A percentile compares a stretch with the other conserved stretches of the same genome.
phyloP scores from a whole-genome alignment of 2,888 invertebrate species.

The Xestoiulus laeticollis region DNA sequence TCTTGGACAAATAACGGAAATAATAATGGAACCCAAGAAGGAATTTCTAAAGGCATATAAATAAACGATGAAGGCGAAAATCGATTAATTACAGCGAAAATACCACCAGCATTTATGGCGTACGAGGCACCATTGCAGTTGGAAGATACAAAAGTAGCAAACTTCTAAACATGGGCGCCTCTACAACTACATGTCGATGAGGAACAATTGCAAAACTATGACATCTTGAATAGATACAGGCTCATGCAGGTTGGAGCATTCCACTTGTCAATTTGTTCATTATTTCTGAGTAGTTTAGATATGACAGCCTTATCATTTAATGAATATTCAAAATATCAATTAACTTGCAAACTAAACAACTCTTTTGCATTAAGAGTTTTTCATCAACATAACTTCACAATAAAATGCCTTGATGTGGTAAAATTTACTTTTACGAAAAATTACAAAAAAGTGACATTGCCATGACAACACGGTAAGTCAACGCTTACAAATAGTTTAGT shows the following conservation, averaged over 20 bases:
- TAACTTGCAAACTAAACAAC: background rate
- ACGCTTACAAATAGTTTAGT: too few species aligned
- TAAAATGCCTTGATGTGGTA: too few species aligned
- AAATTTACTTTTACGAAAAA: too few species aligned
- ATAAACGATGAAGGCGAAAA: conserved; percentile 1
- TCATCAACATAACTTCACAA: too few species aligned
- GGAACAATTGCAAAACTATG: too few species aligned
- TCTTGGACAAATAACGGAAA: conserved; percentile 22
- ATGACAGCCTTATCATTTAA: background rate
- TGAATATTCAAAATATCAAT: background rate
- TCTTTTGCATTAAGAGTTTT: background rate
- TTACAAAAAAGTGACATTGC: too few species aligned
- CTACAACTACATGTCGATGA: too few species aligned
- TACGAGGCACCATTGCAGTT: background rate
- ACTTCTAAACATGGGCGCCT: background rate
- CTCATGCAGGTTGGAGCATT: too few species aligned
- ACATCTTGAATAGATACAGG: too few species aligned
- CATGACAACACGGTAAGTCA: too few species aligned
- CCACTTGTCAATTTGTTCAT: too few species aligned
- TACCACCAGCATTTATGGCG: background rate
- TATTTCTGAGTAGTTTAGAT: background rate
- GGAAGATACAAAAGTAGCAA: background rate
- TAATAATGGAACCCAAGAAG: background rate
- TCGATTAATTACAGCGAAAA: conserved; percentile 29
- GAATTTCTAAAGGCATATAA: conserved; percentile 23